Percentiles rank a stretch among this genome's conserved stretches.
phyloP scores from a whole-genome alignment of 2,888 invertebrate species.

The Ectemnius lituratus region DNA sequence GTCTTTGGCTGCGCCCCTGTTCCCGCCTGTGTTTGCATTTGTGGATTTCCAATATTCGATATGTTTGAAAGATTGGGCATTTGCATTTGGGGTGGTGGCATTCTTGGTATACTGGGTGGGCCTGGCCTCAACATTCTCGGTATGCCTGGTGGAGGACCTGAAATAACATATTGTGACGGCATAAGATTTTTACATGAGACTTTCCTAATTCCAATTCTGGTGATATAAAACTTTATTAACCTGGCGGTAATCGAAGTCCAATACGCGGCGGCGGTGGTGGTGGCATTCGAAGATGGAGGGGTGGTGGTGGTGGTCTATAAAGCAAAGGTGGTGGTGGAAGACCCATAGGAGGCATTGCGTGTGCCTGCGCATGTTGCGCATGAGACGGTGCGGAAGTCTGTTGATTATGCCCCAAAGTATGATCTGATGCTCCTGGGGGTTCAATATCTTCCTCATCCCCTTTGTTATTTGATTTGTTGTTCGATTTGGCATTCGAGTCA shows the following conservation, averaged over 20 bases:
- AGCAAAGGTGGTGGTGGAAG: slow-evolving; percentile 80
- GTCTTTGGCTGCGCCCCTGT: slow-evolving; percentile 75
- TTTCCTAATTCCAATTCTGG: neutral
- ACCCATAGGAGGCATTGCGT: slow-evolving; percentile 77
- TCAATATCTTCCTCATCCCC: slow-evolving; percentile 65
- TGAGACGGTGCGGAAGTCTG: slow-evolving; percentile 60
- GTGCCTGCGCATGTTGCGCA: slow-evolving; percentile 62
- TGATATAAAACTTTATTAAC: slow-evolving; percentile 53
- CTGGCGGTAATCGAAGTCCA: slow-evolving; percentile 79
- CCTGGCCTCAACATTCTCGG: slow-evolving; percentile 82
- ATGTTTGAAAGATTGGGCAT: slow-evolving; percentile 68
- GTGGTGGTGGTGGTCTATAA: slow-evolving; percentile 80
- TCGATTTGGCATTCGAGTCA: slow-evolving; percentile 60
- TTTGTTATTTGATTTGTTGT: slow-evolving; percentile 57
- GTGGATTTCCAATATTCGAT: slow-evolving; percentile 65
- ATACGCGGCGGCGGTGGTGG: slow-evolving; percentile 79
- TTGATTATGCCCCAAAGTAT: slow-evolving; percentile 58
- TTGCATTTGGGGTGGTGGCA: slow-evolving; percentile 81
- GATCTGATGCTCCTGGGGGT: slow-evolving; percentile 63
- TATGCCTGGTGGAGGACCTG: slow-evolving; percentile 82
- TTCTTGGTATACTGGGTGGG: slow-evolving; percentile 82
- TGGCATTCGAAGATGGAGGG: slow-evolving; percentile 78
- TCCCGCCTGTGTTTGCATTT: slow-evolving; percentile 62
- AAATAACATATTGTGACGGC: slow-evolving; percentile 62
- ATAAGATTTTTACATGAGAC: neutral